Evolutionary conservation across 2,888 invertebrate genomes (phyloP), one percentile per base, ranked within the genome.

Genomic region (Cephalotes varians): DNA sequence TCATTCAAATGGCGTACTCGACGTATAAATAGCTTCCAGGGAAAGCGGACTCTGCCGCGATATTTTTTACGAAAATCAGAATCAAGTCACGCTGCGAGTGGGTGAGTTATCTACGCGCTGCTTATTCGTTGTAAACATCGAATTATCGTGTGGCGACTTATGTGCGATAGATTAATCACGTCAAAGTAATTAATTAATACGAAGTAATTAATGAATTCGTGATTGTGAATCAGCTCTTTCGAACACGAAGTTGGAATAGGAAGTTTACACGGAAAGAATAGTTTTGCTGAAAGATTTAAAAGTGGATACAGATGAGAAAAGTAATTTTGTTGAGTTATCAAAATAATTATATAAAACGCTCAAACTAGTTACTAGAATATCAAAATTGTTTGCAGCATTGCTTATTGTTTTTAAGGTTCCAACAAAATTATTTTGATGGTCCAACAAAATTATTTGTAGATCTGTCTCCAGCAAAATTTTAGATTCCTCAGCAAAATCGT

Each of bases 111-210:
- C 7, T 2, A 40, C 3, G 37, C 12, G 25, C 25, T 56, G n/a
- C 58, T 62, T 34, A 74, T 47, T 51, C 12, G n/a, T 0, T 15
- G 21, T 2, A n/a, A 51, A 49, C 7, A 15, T 51, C 34, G 25
- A 34, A 37, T 54, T 51, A 71, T 37, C 49, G n/a, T 28, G 47
- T 5, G 12, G 28, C 18, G 47, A 28, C 69, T 34, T 40, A 12
- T 54, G 40, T 7, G 49, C 31, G 49, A 47, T 67, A 51, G 28
- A 40, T 54, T 71, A 10, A 54, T 72, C 40, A 34, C 3, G 18
- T 56, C 71, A 34, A 5, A 28, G 15, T 49, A 34, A 69, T 71
- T 71, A 34, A 34, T 71, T n/a, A n/a, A 49, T 69, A 69, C 18
- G 25, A 5, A 28, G 15, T 49, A 34, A 69, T 71, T 71, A 34